Conservation (phyloP, 1,140 invertebrate species). For the Contarinia nasturtii region DNA sequence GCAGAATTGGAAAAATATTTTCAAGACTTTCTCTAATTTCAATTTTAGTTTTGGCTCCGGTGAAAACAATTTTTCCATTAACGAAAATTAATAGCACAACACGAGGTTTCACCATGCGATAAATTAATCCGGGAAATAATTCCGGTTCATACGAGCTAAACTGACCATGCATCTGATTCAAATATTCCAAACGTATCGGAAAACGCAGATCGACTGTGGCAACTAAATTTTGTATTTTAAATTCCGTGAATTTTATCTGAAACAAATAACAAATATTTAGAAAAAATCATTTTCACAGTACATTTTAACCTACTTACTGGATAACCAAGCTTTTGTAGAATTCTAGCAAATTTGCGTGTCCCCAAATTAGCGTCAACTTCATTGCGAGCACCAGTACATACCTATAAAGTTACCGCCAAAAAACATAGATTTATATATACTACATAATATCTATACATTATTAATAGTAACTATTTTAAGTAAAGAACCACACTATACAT, state of each 20-base stretch:
- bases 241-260: conserved; percentile 86
- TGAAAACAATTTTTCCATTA: conserved; percentile 92
- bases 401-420: no score
- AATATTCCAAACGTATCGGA: conserved; percentile 87
- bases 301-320: conserved; percentile 37
- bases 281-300: not conserved
- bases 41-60: conserved; percentile 80
- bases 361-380: conserved; percentile 86
- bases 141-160: conserved; percentile 86
- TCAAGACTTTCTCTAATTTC: conserved; percentile 91
- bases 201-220: conserved; percentile 96
- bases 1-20: conserved; percentile 91
- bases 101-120: conserved; percentile 90
- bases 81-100: conserved; percentile 95
- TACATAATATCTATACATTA: no score
- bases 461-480: no score
- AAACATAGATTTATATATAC: no score
- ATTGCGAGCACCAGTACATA: conserved; percentile 94
- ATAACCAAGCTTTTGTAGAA: conserved; percentile 95
- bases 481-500: no score
- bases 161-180: conserved; percentile 86
- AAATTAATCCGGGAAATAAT: conserved; percentile 92
- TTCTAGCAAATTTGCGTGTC: conserved; percentile 91
- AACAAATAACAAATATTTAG: conserved; percentile 7
- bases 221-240: conserved; percentile 99